These are phyloP conservation scores for Ryuthela nishihirai DNA, from an alignment of 2,888 invertebrate genomes.

Conservation along the genomic window DNA sequence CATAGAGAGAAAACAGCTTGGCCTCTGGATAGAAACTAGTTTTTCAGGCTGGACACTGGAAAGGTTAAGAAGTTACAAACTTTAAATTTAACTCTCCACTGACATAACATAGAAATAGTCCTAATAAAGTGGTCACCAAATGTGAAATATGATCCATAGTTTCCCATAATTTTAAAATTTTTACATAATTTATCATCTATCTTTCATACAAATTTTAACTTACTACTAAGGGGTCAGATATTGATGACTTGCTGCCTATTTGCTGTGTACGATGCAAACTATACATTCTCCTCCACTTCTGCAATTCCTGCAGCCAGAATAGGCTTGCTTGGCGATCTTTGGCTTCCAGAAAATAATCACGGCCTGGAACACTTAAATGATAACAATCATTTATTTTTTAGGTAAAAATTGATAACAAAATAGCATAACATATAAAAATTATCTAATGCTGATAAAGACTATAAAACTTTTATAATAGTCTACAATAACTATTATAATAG, in stretches of 20 bases:
- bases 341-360: conserved; percentile 50
- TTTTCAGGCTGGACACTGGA: too few species aligned
- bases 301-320: conserved; percentile 53
- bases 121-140: too few species aligned
- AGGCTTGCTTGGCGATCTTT: conserved; percentile 49
- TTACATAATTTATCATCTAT: too few species aligned
- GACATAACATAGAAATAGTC: too few species aligned
- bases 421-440: background rate
- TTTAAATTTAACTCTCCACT: too few species aligned
- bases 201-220: background rate
- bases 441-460: background rate
- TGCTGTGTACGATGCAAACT: conserved; percentile 44
- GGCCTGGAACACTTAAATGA: conserved; percentile 47
- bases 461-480: too few species aligned
- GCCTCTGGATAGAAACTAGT: too few species aligned
- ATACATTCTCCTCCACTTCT: conserved; percentile 49
- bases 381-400: background rate
- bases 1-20: too few species aligned
- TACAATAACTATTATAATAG: too few species aligned
- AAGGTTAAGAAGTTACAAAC: too few species aligned
- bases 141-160: too few species aligned
- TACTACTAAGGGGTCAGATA: conserved; percentile 21
- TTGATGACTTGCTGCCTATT: conserved; percentile 20
- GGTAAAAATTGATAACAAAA: background rate
- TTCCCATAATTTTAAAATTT: too few species aligned